Evolutionary conservation across 2,797 vertebrate species (phyloP), one percentile per base, ranked within the genome.

Genomic region (Liasis olivaceus): DNA sequence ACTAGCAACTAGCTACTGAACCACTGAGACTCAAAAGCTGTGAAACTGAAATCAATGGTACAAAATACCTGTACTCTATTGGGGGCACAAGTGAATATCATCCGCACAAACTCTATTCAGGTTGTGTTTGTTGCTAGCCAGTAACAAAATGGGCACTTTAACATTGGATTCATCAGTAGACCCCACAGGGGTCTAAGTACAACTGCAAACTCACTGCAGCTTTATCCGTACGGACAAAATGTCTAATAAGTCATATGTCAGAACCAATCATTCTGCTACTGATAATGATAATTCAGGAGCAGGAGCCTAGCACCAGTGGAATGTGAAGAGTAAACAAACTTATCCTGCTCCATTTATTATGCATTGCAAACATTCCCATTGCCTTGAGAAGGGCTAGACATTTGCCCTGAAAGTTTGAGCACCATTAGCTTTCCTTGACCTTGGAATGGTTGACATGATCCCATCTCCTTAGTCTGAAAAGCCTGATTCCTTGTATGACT

Each of bases 241-340:
- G 22, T 72, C 36, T 91, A 17, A 31, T 8, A 58, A n/a, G 7
- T 31, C n/a, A n/a, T 42, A 51, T 28, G 31, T 22, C 3, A 88
- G 28, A 72, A 15, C 54, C 77, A 89, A 86, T n/a, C 47, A 15
- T 63, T 28, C 28, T 58, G 4, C 5, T 26, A n/a, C 89, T 54
- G 47, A 51, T 17, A 24, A 87, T 24, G 85, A 89, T 58, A 2
- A n/a, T 8, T 24, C 24, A 64, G 69, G 47, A 62, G 28, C 56
- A 62, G 56, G 59, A 87, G 13, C 8, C 15, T 84, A 92, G 91
- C 91, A 92, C 91, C 91, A 89, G 14, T 56, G 42, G 59, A 58
- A 54, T 13, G 20, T 6, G 15, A 56, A 15, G 28, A 59, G 14
- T 31, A 56, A 89, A 86, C 6, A 47, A 15, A 69, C 17, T 7